Conservation (phyloP, 92 coral and sea anemone genomes). For the Porites rus region DNA sequence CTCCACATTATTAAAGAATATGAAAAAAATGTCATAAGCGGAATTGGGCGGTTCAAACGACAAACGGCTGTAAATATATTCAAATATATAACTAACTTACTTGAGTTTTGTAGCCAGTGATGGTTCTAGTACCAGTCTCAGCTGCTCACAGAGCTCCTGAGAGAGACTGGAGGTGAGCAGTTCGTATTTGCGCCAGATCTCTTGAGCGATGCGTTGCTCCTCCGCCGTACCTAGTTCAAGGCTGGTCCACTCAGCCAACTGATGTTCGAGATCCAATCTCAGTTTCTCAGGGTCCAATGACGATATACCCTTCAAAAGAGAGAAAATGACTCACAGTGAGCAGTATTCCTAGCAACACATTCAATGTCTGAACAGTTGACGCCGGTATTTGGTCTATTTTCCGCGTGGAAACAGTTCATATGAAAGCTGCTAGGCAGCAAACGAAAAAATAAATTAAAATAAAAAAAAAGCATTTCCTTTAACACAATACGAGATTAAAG, state of each 20-base stretch:
- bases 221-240: conserved; percentile 71
- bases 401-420: too few relatives aligned
- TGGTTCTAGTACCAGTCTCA: conserved; percentile 96
- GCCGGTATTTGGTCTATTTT: too few relatives aligned
- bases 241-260: conserved; percentile 84
- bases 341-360: too few relatives aligned
- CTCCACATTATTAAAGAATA: too few relatives aligned
- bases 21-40: too few relatives aligned
- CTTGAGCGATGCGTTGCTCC: conserved; percentile 83
- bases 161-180: conserved; percentile 88
- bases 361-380: too few relatives aligned
- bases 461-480: too few relatives aligned
- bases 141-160: conserved; percentile 97
- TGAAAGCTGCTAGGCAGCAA: too few relatives aligned
- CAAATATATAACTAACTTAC: conserved; percentile 53
- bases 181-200: conserved; percentile 96
- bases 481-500: too few relatives aligned
- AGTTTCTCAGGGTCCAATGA: conserved; percentile 83
- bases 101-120: conserved; percentile 93
- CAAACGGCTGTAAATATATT: too few relatives aligned
- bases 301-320: conserved; percentile 42
- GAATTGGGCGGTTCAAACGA: too few relatives aligned
- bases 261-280: conserved; percentile 89
- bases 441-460: too few relatives aligned
- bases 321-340: background rate